Base-by-base conservation (phyloP, 2,888 invertebrate species). In the Sthenelais limicola region DNA sequence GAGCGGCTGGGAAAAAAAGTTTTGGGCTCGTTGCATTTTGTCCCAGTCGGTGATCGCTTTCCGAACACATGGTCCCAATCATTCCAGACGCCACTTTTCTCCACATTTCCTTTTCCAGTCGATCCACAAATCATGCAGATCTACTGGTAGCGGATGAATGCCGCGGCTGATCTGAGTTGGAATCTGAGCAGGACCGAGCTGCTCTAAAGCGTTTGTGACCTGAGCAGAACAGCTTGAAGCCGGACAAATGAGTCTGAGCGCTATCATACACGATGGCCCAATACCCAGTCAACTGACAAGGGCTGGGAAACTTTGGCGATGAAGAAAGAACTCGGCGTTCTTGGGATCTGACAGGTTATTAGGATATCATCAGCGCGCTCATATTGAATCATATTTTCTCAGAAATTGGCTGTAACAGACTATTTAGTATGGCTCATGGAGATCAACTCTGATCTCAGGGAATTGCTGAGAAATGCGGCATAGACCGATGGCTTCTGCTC, bases 301-400 rank as follows among this genome's bases (percentile, higher is more conserved):
- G n/a, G 48, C 48, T 48, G 4, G 48, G 48, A 48, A 24, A 48
- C 24, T 9, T n/a, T 48, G 30, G 21, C 32, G 30, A 56, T 28
- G 56, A 33, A 32, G 33, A 33, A 56, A 28, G 30, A 30, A 56
- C 56, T 32, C 32, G 32, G 5, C 28, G 56, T 33, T 56, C 56
- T 56, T 33, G 30, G 32, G 56, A 56, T 32, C 56, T 32, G 56
- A 56, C 56, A 56, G 56, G 56, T 56, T 56, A 56, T 56, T 56
- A 56, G 56, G 56, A 33, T 21, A 52, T 30, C 3, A 30, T 52
- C 5, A 26, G 24, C n/a, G 52, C 43, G 52, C 32, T n/a, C n/a
- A n/a, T n/a, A n/a, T n/a, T n/a, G n/a, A n/a, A n/a, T n/a, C n/a
- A n/a, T n/a, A n/a, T n/a, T n/a, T n/a, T n/a, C n/a, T n/a, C n/a